Evolutionary conservation across 1,140 invertebrate species (phyloP).

Genomic region (Tetramorium parvispinum): DNA sequence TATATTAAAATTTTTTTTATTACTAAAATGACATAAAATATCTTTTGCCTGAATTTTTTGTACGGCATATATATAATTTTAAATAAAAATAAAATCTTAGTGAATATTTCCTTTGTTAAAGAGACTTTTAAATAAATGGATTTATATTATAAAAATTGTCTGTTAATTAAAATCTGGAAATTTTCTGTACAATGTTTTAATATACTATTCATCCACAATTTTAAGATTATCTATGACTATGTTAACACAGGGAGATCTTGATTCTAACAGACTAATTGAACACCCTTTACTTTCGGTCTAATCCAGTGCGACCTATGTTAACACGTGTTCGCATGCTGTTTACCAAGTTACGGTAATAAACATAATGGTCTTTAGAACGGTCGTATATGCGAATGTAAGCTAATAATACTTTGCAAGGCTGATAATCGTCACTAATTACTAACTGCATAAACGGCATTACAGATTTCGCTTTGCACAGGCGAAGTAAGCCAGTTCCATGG

Average conservation of each 20-base stretch:
- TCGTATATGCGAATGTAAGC: not conserved
- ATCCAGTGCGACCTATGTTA: not conserved
- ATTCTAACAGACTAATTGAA: not conserved
- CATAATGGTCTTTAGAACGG: not conserved
- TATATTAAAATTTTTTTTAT: not conserved
- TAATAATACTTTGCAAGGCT: constrained; percentile 17
- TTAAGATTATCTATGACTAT: not conserved
- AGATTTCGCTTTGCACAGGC: not conserved
- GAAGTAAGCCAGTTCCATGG: not conserved
- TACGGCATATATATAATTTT: not conserved
- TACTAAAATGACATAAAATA: not conserved
- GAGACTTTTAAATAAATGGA: not conserved
- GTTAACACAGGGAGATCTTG: not conserved
- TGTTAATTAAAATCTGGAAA: too few species aligned
- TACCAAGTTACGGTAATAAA: constrained; percentile 18
- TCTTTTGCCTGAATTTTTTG: not conserved
- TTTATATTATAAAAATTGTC: not conserved
- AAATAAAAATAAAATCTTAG: not conserved
- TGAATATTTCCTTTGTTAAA: not conserved
- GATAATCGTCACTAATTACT: not conserved
- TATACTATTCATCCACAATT: not conserved
- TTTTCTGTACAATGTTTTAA: not conserved
- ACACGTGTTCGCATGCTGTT: not conserved
- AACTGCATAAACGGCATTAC: constrained; percentile 12
- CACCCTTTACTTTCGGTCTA: not conserved